Percentiles rank a stretch among this genome's conserved stretches.
phyloP scores from a whole-genome alignment of 1,140 invertebrate species.

The Acromyrmex charruanus region DNA sequence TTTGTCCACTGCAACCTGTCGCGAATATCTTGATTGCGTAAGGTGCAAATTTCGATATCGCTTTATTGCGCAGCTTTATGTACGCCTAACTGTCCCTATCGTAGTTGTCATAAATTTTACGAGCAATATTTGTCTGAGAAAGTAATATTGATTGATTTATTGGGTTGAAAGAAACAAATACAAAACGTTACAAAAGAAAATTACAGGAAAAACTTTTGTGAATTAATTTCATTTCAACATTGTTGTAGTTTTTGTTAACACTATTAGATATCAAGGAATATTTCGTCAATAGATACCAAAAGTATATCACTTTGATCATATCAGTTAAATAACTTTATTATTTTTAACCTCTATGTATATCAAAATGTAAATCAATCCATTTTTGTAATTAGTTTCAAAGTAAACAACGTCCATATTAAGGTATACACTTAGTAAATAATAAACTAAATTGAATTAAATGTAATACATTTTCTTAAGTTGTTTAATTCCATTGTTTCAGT shows the following conservation, averaged over 20 bases:
- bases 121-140: neutral
- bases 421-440: too few species aligned
- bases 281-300: too few species aligned
- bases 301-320: too few species aligned
- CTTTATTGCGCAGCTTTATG: neutral
- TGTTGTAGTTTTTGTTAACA: neutral
- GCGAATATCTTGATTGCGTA: conserved; percentile 10
- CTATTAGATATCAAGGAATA: too few species aligned
- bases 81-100: neutral
- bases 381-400: too few species aligned
- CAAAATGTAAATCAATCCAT: too few species aligned
- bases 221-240: neutral
- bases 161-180: neutral
- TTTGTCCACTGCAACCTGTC: conserved; percentile 18
- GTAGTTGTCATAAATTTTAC: neutral
- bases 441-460: too few species aligned
- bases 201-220: neutral
- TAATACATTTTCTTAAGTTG: too few species aligned
- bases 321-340: too few species aligned
- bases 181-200: neutral
- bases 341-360: too few species aligned
- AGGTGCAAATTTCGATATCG: conserved; percentile 3
- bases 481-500: too few species aligned
- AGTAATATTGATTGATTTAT: neutral
- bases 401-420: too few species aligned